Base-by-base conservation (phyloP, 2,113 vertebrate species). In the Entelurus aequoreus region DNA sequence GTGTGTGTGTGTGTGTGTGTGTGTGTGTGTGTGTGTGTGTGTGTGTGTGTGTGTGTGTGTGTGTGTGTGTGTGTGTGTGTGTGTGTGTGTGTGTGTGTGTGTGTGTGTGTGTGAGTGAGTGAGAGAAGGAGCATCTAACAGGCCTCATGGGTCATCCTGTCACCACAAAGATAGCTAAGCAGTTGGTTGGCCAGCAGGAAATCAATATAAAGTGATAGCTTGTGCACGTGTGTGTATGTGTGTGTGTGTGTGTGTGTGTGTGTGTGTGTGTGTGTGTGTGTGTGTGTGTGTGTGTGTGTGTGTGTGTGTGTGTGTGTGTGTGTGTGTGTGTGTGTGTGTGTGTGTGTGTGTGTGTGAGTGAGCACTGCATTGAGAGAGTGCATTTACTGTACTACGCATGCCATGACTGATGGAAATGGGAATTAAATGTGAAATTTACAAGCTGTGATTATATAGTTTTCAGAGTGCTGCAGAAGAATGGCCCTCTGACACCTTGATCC, bases 121-220 rank as follows among this genome's bases (percentile, higher is more conserved):
- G 15, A 54, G 14, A n/a, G 35, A 36, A 15, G 35, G 66, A 38
- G 69, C 49, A 62, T 74, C 73, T 84, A 86, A 80, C 83, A 70
- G 81, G 80, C 72, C 80, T 84, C 80, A 75, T 80, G 84, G 84
- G 84, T 86, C 75, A 81, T 81, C 76, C 80, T 85, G 80, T 83
- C 84, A 85, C 68, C 70, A 65, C 75, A 74, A 71, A 75, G 76
- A 82, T 79, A 66, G 75, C 77, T 80, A 86, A 86, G 77, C 75
- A 88, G 80, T 81, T 79, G 80, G 78, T 70, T 75, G 72, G 69
- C 75, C 78, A 75, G 81, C 57, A 68, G 83, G 81, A 84, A 86
- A 86, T 86, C 84, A 79, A 84, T 88, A 69, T 62, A 69, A 68
- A 73, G 73, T 78, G 75, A 80, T 82, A 80, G 66, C 68, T 63